A percentile compares a stretch with the other conserved stretches of the same genome.
Evolutionary conservation across 2,113 vertebrate species (phyloP).

Genomic region (Callospermophilus lateralis): DNA sequence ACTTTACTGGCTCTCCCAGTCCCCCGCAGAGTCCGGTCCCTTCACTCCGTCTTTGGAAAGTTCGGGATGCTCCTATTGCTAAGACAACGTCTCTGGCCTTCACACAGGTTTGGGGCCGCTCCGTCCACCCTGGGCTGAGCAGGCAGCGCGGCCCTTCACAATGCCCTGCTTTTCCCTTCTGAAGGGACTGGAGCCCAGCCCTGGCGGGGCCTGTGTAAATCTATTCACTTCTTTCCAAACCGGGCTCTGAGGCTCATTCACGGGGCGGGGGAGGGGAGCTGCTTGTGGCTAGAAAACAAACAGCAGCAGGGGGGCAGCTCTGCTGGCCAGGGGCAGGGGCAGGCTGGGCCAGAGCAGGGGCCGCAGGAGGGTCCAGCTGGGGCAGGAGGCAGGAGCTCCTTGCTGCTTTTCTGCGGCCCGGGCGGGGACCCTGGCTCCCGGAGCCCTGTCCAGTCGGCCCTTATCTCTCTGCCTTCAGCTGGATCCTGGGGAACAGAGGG

Average conservation of each 20-base stretch:
- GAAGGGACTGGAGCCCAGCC: slow-evolving; percentile 42
- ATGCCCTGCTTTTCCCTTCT: slow-evolving; percentile 71
- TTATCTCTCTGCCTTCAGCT: slow-evolving; percentile 58
- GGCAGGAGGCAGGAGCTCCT: background rate
- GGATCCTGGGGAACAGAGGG: slow-evolving; percentile 28
- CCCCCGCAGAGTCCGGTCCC: background rate
- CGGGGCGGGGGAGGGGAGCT: slow-evolving; percentile 50
- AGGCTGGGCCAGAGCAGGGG: background rate
- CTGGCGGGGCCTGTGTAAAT: slow-evolving; percentile 70
- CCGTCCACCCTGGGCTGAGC: background rate
- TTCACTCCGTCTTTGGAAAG: background rate
- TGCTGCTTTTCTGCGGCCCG: background rate
- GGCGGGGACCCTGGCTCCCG: background rate
- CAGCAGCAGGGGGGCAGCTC: background rate
- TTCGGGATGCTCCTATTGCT: background rate
- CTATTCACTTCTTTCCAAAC: slow-evolving; percentile 82
- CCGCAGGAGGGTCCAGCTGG: too few relatives aligned
- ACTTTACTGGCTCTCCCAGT: background rate
- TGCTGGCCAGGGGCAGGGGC: background rate
- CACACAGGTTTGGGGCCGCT: background rate
- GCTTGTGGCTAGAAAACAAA: slow-evolving; percentile 57
- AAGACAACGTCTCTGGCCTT: background rate
- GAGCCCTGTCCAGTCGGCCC: background rate
- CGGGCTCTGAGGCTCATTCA: slow-evolving; percentile 78
- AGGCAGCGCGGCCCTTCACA: slow-evolving; percentile 31